phyloP scores from a whole-genome alignment of 2,888 invertebrate genomes.

The Microctonus brassicae region DNA sequence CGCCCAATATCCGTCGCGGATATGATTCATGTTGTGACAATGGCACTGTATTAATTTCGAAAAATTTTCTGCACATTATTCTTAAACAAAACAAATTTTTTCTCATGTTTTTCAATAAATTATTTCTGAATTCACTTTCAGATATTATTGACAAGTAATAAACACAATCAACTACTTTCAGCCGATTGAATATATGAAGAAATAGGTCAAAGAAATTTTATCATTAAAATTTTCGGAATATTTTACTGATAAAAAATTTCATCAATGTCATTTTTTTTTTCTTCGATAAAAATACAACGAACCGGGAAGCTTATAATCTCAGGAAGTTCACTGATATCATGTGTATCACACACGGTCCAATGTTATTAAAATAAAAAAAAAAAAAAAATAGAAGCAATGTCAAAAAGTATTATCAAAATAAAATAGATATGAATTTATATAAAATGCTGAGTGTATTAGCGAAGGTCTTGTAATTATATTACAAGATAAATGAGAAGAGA shows the following conservation, averaged over 20 bases:
- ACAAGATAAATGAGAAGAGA: slow-evolving; percentile 35
- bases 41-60: slow-evolving; percentile 53
- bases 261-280: background rate
- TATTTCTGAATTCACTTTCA: too few relatives aligned
- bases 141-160: too few relatives aligned
- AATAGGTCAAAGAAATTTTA: background rate
- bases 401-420: background rate
- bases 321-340: slow-evolving; percentile 23
- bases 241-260: background rate
- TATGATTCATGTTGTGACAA: slow-evolving; percentile 47
- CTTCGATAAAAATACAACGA: slow-evolving; percentile 7
- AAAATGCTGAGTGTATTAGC: background rate
- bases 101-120: background rate
- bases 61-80: slow-evolving; percentile 9
- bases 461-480: background rate
- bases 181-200: background rate
- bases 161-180: too few relatives aligned
- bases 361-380: slow-evolving; percentile 1
- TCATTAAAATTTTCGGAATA: slow-evolving; percentile 1
- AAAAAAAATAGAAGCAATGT: slow-evolving; percentile 3
- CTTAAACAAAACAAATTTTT: slow-evolving; percentile 6
- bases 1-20: slow-evolving; percentile 29
- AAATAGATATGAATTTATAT: background rate
- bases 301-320: slow-evolving; percentile 39
- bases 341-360: background rate